Conservation (phyloP, 2,113 vertebrate genomes). For the Fregata magnificens region DNA sequence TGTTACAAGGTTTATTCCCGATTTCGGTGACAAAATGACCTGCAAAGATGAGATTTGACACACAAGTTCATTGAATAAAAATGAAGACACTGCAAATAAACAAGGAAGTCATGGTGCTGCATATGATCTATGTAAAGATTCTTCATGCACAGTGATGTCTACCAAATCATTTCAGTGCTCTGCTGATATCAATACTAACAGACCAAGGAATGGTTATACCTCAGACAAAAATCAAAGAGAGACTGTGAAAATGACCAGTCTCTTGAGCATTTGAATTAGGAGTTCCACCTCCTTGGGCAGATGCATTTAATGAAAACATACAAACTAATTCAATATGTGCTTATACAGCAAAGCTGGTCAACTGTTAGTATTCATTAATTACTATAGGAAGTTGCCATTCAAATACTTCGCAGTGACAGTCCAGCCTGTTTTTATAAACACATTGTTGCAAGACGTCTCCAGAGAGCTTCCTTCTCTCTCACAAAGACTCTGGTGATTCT, state of each 20-base stretch:
- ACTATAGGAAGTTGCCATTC: neutral
- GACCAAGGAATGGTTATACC: neutral
- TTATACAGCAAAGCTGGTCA: neutral
- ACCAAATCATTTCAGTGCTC: neutral
- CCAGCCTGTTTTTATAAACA: neutral
- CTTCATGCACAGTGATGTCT: neutral
- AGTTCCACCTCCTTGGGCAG: neutral
- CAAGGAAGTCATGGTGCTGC: rapidly evolving
- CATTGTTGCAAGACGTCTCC: neutral
- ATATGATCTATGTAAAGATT: neutral
- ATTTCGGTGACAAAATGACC: no score
- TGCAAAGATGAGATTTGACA: neutral
- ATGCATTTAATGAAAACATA: neutral
- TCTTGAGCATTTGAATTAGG: neutral
- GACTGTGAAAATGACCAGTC: neutral
- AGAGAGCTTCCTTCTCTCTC: neutral
- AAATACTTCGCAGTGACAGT: neutral
- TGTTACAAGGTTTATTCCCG: no score
- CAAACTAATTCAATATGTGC: neutral
- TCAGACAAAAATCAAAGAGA: neutral
- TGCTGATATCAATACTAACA: neutral
- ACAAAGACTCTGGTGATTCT: neutral
- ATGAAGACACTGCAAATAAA: neutral
- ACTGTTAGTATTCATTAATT: neutral
- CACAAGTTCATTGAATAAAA: neutral